These are phyloP conservation scores for Pseudochirops corinnae DNA, from an alignment of 2,797 vertebrate genomes.

Conservation along the genomic window DNA sequence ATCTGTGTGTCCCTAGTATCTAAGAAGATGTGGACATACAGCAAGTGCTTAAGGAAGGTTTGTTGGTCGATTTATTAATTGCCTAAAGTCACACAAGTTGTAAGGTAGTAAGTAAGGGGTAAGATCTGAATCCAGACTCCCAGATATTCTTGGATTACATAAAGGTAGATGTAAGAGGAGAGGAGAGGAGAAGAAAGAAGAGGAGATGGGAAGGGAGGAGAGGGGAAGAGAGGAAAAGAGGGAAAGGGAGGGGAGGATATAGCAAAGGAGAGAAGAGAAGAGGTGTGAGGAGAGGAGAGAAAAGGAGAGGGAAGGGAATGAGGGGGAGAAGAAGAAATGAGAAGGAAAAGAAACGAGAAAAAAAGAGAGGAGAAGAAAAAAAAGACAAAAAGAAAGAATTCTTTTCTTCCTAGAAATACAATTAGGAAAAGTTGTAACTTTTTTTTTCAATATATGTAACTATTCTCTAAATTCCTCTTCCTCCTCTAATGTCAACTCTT, in stretches of 20 bases:
- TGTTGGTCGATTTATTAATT: neutral
- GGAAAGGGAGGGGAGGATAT: neutral
- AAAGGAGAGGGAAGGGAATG: neutral
- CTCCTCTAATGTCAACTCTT: neutral
- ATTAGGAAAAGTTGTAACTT: neutral
- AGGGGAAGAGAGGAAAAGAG: conserved; percentile 2
- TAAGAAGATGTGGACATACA: neutral
- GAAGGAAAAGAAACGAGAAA: neutral
- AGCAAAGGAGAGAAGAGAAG: conserved; percentile 11
- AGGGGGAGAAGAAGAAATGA: conserved; percentile 31
- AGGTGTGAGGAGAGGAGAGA: neutral
- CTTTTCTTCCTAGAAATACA: neutral
- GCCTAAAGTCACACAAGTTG: neutral
- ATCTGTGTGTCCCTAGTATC: neutral
- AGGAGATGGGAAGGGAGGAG: neutral
- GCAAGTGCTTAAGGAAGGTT: neutral
- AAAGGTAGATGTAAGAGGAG: neutral
- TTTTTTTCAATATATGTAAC: neutral
- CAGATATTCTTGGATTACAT: neutral
- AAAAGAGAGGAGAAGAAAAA: neutral
- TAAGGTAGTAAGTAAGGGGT: neutral
- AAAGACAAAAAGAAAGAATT: neutral
- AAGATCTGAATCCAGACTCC: neutral
- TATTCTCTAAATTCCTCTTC: neutral
- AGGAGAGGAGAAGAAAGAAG: neutral